These are phyloP conservation scores for Thomomys bottae DNA, from an alignment of 2,113 vertebrate species.

Conservation along the genomic window DNA sequence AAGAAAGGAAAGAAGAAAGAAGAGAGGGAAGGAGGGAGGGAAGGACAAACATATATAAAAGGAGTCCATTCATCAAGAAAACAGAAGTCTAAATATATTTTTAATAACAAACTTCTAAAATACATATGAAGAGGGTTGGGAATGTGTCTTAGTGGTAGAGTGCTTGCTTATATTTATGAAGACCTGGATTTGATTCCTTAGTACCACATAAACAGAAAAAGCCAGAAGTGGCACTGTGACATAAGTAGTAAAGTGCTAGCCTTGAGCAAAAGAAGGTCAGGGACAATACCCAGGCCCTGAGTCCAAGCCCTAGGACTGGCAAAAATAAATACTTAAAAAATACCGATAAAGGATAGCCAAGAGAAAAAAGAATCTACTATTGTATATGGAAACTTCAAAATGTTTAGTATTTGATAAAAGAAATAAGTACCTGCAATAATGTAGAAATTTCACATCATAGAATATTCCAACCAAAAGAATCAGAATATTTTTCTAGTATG, in stretches of 20 bases:
- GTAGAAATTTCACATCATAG: neutral
- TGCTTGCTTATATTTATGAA: too few species aligned
- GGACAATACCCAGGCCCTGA: too few species aligned
- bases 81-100: neutral
- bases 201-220: too few species aligned
- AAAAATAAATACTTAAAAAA: neutral
- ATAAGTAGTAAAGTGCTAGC: too few species aligned
- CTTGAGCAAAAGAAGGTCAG: too few species aligned
- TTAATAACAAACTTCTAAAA: constrained; percentile 17
- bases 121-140: neutral
- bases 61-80: neutral
- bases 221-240: too few species aligned
- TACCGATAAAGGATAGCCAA: neutral
- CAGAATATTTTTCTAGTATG: neutral
- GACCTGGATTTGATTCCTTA: too few species aligned
- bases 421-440: neutral
- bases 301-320: too few species aligned
- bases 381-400: neutral
- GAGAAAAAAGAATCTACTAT: constrained; percentile 18
- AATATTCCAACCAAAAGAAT: neutral
- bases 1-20: neutral
- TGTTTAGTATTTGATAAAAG: neutral
- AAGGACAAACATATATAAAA: neutral
- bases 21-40: neutral
- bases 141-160: too few species aligned